phyloP scores from a whole-genome alignment of 2,797 vertebrate genomes.

The Furcifer pardalis region DNA sequence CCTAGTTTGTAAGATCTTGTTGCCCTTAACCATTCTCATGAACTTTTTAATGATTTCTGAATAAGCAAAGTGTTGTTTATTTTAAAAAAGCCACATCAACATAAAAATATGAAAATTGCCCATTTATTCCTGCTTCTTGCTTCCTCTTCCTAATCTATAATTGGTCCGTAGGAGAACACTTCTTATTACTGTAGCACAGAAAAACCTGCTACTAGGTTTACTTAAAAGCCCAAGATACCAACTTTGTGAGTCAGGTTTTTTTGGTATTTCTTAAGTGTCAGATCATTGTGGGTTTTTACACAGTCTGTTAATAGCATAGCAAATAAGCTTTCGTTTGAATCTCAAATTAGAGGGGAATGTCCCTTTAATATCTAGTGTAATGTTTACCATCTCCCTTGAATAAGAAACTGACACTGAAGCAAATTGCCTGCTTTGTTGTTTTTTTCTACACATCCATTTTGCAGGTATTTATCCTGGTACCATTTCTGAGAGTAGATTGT shows the following conservation, averaged over 20 bases:
- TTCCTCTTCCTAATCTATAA: neutral
- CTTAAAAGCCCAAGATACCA: neutral
- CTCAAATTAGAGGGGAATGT: conserved; percentile 36
- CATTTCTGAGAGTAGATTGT: conserved; percentile 32
- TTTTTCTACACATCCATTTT: conserved; percentile 14
- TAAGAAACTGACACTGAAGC: conserved; percentile 1
- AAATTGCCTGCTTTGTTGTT: conserved; percentile 33
- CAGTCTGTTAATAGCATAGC: conserved; percentile 21
- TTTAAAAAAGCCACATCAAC: neutral
- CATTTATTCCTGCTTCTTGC: neutral
- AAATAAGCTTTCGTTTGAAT: conserved; percentile 46
- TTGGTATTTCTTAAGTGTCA: neutral
- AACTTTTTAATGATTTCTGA: neutral
- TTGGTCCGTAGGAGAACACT: neutral
- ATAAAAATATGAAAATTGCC: neutral
- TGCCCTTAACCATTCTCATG: neutral
- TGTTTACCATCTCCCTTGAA: conserved; percentile 23
- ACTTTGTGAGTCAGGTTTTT: neutral
- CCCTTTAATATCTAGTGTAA: conserved; percentile 40
- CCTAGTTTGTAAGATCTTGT: neutral
- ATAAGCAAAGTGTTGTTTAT: neutral
- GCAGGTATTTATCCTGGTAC: conserved; percentile 39
- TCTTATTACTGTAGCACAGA: neutral
- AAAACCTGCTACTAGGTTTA: neutral
- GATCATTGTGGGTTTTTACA: conserved; percentile 29